Conservation (phyloP, 1,140 invertebrate genomes). For the Phortica variegata region DNA sequence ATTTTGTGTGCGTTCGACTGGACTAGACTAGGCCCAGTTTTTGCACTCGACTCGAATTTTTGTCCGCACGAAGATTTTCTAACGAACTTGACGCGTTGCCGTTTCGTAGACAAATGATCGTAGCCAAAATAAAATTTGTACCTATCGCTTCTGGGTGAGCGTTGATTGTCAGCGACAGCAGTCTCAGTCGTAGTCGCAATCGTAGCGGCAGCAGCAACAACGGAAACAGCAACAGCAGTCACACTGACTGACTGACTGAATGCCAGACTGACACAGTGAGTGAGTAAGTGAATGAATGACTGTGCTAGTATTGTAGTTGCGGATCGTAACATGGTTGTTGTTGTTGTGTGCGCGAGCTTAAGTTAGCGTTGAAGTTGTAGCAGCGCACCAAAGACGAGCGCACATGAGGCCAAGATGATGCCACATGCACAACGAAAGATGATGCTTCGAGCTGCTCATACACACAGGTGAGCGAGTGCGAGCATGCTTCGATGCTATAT, state of each 20-base stretch:
- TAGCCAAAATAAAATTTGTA: conserved; percentile 47
- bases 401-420: conserved; percentile 47
- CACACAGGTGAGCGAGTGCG: conserved; percentile 6
- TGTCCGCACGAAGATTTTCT: conserved; percentile 32
- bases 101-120: conserved; percentile 56
- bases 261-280: conserved; percentile 13
- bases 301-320: conserved; percentile 13
- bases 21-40: background rate
- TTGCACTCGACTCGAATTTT: background rate
- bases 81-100: conserved; percentile 49
- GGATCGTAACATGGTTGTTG: conserved; percentile 8
- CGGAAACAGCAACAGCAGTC: conserved; percentile 17
- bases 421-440: too few relatives aligned
- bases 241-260: conserved; percentile 12
- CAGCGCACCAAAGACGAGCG: conserved; percentile 37
- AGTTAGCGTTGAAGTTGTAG: conserved; percentile 25
- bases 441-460: too few relatives aligned
- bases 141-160: conserved; percentile 29
- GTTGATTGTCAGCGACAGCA: conserved; percentile 15
- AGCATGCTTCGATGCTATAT: conserved; percentile 7
- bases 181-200: background rate
- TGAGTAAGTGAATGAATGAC: conserved; percentile 46
- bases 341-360: conserved; percentile 1
- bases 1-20: conserved; percentile 7
- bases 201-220: conserved; percentile 1